A percentile compares a stretch with the other conserved stretches of the same genome.
These are phyloP conservation scores for Parauchenoglanis ngamensis DNA, from an alignment of 2,797 vertebrate genomes.

Conservation along the genomic window DNA sequence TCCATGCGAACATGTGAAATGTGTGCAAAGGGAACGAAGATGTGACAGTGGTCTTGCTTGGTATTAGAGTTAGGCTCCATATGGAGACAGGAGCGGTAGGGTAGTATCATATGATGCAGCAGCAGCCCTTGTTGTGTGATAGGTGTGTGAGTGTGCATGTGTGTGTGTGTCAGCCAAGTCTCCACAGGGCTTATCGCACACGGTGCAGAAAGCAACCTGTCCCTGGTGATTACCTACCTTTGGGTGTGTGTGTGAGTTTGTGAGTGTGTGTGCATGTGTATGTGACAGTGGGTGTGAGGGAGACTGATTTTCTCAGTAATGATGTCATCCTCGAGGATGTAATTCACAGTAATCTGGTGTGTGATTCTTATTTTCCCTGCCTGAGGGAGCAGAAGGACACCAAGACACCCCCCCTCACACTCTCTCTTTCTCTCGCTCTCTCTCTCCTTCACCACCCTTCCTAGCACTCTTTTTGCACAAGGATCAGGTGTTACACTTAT, in stretches of 20 bases:
- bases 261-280: conserved; percentile 23
- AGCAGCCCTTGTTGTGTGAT: conserved; percentile 41
- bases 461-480: neutral
- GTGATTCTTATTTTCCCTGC: conserved; percentile 53
- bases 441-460: neutral
- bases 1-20: conserved; percentile 23
- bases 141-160: neutral
- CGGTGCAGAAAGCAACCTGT: conserved; percentile 51
- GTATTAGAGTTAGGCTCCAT: neutral
- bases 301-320: conserved; percentile 43
- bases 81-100: neutral
- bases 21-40: conserved; percentile 13
- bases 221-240: conserved; percentile 50
- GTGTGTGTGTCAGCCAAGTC: conserved; percentile 22
- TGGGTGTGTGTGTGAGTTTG: conserved; percentile 17
- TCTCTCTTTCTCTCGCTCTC: neutral
- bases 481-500: conserved; percentile 42
- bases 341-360: conserved; percentile 57
- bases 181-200: conserved; percentile 54
- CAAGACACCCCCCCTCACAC: neutral
- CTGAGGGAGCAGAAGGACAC: conserved; percentile 33
- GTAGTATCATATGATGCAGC: neutral
- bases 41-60: neutral
- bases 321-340: conserved; percentile 57
- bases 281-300: neutral